Base-by-base conservation (phyloP, 2,888 invertebrate species). In the Athripsodes cinereus region DNA sequence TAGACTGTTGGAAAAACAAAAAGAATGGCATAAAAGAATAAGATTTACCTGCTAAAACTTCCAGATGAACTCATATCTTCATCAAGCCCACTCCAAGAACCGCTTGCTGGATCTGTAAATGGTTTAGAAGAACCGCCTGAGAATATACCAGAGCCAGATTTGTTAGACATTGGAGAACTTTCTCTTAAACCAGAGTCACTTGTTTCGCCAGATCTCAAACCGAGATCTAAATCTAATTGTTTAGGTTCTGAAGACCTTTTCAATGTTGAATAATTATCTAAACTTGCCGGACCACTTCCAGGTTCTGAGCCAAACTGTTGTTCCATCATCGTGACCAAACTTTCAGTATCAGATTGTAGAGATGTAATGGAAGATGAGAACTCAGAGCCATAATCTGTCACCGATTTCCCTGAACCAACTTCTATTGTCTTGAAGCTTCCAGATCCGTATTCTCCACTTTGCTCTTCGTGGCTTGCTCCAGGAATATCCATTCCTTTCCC, bases 101-200 rank as follows among this genome's bases (percentile, higher is more conserved):
- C 79, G 68, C 79, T 79, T 22, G 79, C 78, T 61, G 79, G 79
- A 76, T 79, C 79, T 79, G 79, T 76, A 72, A 79, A 76, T 66
- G 74, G 76, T 78, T 78, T 79, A 69, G 78, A 76, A 63, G 76
- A 75, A 62, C 74, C 70, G 34, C 75, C 75, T 57, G 73, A 71
- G 64, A 76, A 70, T 62, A 78, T 77, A 62, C 78, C 79, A 71
- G 76, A 74, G 53, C 76, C 65, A 68, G 79, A 78, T 70, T 72
- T 78, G 69, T 76, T 78, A 1, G 78, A 79, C 66, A 78, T 77
- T 67, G 79, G 79, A 64, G 79, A 79, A 52, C 78, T 72, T 70
- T 79, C 79, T 70, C 78, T 59, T 18, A 61, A 22, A 5, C 54
- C 57, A 20, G 55, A 55, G 1, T 64, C 64, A 8, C 54, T 58